Evolutionary conservation across 2,797 vertebrate species (phyloP).

Genomic region (Phataginus tricuspis): DNA sequence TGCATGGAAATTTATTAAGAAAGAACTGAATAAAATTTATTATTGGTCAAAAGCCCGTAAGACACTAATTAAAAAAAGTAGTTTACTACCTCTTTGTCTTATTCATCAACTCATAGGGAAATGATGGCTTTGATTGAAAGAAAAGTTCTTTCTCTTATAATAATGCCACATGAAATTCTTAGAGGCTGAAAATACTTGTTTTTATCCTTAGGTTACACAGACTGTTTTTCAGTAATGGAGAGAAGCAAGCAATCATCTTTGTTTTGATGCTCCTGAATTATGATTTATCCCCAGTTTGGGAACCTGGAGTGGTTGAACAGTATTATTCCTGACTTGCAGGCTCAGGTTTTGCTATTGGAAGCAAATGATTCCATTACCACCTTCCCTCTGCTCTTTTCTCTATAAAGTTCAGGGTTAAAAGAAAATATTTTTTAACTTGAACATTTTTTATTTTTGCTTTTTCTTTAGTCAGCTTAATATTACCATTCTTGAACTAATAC

Average conservation of each 20-base stretch:
- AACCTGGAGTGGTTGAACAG: background rate
- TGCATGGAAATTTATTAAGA: conserved; percentile 3
- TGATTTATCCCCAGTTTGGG: background rate
- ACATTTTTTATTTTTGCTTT: background rate
- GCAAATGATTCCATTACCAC: background rate
- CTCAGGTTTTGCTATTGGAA: background rate
- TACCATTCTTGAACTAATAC: background rate
- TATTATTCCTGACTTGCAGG: background rate
- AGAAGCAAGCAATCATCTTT: background rate
- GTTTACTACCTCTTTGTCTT: background rate
- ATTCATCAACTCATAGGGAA: background rate
- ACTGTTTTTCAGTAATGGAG: background rate
- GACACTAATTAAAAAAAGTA: background rate
- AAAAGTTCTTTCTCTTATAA: background rate
- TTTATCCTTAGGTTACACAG: background rate
- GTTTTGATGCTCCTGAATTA: background rate
- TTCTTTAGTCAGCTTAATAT: background rate
- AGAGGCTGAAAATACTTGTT: background rate
- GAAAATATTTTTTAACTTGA: background rate
- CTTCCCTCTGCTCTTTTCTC: background rate
- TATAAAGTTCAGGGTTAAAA: background rate
- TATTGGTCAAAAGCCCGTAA: background rate
- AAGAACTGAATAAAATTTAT: background rate
- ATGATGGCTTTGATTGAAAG: background rate
- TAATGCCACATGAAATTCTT: background rate